A percentile compares a stretch with the other conserved stretches of the same genome.
phyloP scores from a whole-genome alignment of 2,888 invertebrate species.

The Eumerus sabulonum region DNA sequence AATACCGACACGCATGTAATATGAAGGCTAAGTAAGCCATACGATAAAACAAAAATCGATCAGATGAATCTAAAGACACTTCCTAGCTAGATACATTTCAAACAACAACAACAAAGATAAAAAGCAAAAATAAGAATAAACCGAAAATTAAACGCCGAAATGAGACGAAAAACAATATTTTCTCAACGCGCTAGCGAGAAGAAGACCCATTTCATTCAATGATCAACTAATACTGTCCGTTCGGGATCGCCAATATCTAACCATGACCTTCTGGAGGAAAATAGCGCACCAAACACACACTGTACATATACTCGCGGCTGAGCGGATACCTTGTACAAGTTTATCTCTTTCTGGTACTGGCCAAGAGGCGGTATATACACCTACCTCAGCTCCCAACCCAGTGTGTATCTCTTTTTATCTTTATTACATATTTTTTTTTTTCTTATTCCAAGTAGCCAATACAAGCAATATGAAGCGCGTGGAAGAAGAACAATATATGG shows the following conservation, averaged over 20 bases:
- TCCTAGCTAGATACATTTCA: slow-evolving; percentile 23
- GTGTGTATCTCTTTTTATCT: slow-evolving; percentile 15
- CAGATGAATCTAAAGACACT: slow-evolving; percentile 13
- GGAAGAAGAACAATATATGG: slow-evolving; percentile 66
- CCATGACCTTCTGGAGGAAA: slow-evolving; percentile 78
- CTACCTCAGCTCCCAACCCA: slow-evolving; percentile 46
- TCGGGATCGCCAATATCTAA: slow-evolving; percentile 77
- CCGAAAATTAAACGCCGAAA: neutral
- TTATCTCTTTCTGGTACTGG: slow-evolving; percentile 44
- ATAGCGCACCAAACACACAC: slow-evolving; percentile 73
- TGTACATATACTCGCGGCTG: slow-evolving; percentile 72
- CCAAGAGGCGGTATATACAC: slow-evolving; percentile 63
- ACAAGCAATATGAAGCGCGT: slow-evolving; percentile 60
- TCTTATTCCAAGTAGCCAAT: slow-evolving; percentile 54
- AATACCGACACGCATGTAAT: too few relatives aligned
- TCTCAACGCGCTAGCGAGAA: slow-evolving; percentile 67
- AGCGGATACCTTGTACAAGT: slow-evolving; percentile 34
- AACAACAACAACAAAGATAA: too few relatives aligned
- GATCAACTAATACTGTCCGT: slow-evolving; percentile 77
- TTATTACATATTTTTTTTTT: neutral
- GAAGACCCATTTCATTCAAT: slow-evolving; percentile 77
- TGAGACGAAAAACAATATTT: slow-evolving; percentile 25
- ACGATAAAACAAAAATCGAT: too few relatives aligned
- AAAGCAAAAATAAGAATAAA: slow-evolving; percentile 22
- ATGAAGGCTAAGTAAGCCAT: too few relatives aligned